phyloP scores from a whole-genome alignment of 2,888 invertebrate species.

The Campoplex nolae region DNA sequence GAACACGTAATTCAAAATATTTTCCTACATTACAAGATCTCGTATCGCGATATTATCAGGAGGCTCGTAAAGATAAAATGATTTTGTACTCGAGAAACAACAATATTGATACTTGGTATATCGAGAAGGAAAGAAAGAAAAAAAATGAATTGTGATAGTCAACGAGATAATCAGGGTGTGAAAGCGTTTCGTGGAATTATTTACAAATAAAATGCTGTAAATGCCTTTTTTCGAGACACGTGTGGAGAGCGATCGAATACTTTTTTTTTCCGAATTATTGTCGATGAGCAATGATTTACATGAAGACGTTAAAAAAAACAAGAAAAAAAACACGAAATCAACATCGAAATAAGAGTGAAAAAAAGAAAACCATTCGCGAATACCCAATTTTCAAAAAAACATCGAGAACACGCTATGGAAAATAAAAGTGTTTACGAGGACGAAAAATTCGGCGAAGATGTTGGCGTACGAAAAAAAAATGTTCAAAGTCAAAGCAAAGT shows the following conservation, averaged over 20 bases:
- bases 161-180: not conserved
- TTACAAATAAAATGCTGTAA: not conserved
- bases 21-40: not conserved
- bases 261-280: not conserved
- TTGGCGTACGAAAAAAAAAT: not conserved
- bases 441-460: not conserved
- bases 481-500: slow-evolving; percentile 4
- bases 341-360: not conserved
- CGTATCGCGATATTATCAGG: slow-evolving; percentile 33
- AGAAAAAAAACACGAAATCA: not conserved
- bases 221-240: not conserved
- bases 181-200: not conserved
- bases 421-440: not conserved
- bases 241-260: not conserved
- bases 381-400: not conserved
- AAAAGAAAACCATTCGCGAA: not conserved
- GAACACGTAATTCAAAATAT: not conserved
- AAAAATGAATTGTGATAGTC: slow-evolving; percentile 5
- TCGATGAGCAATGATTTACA: not conserved
- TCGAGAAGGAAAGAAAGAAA: not conserved
- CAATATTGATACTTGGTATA: not conserved
- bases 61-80: slow-evolving; percentile 47
- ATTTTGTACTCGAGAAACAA: not conserved
- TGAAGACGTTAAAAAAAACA: not conserved
- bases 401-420: not conserved